Evolutionary conservation across 2,113 vertebrate species (phyloP).

Genomic region (Centrocercus urophasianus): DNA sequence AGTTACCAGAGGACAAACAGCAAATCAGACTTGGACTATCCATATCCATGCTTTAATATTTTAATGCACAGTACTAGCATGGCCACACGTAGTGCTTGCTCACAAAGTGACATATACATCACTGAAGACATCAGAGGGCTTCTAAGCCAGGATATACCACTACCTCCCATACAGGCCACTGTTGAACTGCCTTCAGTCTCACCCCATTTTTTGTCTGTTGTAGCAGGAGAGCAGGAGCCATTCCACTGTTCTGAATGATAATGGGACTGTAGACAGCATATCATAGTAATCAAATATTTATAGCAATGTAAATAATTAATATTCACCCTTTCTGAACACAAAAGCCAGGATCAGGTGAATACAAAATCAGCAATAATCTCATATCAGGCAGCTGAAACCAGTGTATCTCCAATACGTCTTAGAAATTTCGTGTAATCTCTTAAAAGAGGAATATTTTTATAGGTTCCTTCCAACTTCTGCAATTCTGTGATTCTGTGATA

Average conservation of each 20-base stretch:
- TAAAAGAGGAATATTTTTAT: background rate
- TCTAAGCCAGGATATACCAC: background rate
- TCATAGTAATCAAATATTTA: slow-evolving; percentile 36
- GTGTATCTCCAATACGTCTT: background rate
- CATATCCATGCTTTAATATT: background rate
- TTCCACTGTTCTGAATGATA: background rate
- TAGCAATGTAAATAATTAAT: slow-evolving; percentile 57
- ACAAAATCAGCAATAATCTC: slow-evolving; percentile 22
- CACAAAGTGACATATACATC: background rate
- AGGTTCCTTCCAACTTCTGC: background rate
- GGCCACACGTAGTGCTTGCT: background rate
- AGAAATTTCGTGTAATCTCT: background rate
- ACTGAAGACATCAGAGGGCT: background rate
- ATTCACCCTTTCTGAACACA: background rate
- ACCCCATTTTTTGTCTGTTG: background rate
- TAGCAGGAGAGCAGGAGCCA: background rate
- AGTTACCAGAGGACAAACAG: background rate
- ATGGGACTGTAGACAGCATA: background rate
- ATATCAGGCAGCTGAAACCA: background rate
- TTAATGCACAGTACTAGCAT: background rate
- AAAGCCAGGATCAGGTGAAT: slow-evolving; percentile 32
- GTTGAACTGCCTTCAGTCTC: background rate
- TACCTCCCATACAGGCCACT: background rate
- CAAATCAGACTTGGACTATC: background rate
- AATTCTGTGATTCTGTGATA: background rate